Conservation (phyloP, 2,888 invertebrate species). For the Lasioglossum zephyrum region DNA sequence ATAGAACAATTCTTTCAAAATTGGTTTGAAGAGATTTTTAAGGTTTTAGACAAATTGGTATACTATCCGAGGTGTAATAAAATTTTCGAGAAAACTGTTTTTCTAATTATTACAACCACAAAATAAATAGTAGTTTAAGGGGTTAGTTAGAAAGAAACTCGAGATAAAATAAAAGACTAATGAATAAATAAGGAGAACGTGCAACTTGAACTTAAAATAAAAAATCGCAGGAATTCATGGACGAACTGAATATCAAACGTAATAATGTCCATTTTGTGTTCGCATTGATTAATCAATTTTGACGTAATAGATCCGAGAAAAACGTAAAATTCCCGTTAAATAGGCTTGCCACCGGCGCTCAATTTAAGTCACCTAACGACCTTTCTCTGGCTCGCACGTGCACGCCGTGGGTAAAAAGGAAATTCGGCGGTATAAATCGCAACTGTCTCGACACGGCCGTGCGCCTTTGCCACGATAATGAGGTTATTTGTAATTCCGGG, state of each 20-base stretch:
- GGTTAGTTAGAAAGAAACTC: too few species aligned
- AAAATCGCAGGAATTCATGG: too few species aligned
- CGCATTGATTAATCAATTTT: background rate
- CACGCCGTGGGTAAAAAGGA: conserved; percentile 60
- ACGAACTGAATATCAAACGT: too few species aligned
- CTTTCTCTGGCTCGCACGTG: conserved; percentile 25
- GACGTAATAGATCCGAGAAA: background rate
- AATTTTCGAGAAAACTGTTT: too few species aligned
- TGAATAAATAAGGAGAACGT: too few species aligned
- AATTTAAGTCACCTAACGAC: conserved; percentile 65
- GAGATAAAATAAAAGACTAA: too few species aligned
- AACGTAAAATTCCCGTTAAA: background rate
- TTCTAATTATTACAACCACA: too few species aligned
- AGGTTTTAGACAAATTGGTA: too few species aligned
- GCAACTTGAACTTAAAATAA: too few species aligned
- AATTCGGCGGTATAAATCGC: conserved; percentile 72
- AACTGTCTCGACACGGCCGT: conserved; percentile 35
- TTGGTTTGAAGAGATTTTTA: background rate
- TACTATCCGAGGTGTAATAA: too few species aligned
- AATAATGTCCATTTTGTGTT: background rate
- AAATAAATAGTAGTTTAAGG: too few species aligned
- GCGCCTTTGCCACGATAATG: conserved; percentile 70
- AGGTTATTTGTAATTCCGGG: conserved; percentile 79
- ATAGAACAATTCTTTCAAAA: background rate
- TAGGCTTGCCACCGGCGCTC: conserved; percentile 24